These are phyloP conservation scores for Drosophila ercepeae DNA, from an alignment of 1,140 invertebrate species.

Conservation along the genomic window DNA sequence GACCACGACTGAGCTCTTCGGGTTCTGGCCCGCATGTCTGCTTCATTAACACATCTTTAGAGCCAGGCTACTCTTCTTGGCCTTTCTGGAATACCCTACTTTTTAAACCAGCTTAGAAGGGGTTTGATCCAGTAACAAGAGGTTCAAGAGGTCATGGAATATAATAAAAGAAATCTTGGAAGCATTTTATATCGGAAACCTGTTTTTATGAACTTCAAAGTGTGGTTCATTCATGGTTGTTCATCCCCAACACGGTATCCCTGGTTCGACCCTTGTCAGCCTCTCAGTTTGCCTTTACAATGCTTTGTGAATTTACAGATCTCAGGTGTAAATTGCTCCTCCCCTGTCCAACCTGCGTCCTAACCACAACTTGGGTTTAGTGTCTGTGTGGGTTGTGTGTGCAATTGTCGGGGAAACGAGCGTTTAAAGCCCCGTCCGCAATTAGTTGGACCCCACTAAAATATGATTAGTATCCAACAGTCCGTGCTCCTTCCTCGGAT, in stretches of 20 bases:
- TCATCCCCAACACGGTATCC: conserved; percentile 16
- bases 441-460: conserved; percentile 73
- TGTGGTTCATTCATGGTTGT: too few species aligned
- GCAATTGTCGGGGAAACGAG: conserved; percentile 26
- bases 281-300: conserved; percentile 12
- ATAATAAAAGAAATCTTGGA: too few species aligned
- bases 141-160: background rate
- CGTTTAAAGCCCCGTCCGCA: conserved; percentile 37
- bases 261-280: conserved; percentile 4
- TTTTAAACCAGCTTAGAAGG: background rate
- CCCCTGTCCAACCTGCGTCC: conserved; percentile 25
- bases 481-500: background rate
- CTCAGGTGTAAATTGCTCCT: conserved; percentile 70
- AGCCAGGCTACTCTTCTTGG: conserved; percentile 29
- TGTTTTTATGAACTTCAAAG: too few species aligned
- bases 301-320: conserved; percentile 52
- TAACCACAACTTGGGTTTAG: conserved; percentile 25
- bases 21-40: conserved; percentile 67
- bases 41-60: conserved; percentile 80
- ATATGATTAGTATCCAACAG: conserved; percentile 64
- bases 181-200: too few species aligned
- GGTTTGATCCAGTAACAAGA: background rate
- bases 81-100: conserved; percentile 13
- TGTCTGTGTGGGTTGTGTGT: conserved; percentile 17
- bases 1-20: conserved; percentile 51